Evolutionary conservation across 1,140 invertebrate genomes (phyloP).

Genomic region (Leptinotarsa texana): DNA sequence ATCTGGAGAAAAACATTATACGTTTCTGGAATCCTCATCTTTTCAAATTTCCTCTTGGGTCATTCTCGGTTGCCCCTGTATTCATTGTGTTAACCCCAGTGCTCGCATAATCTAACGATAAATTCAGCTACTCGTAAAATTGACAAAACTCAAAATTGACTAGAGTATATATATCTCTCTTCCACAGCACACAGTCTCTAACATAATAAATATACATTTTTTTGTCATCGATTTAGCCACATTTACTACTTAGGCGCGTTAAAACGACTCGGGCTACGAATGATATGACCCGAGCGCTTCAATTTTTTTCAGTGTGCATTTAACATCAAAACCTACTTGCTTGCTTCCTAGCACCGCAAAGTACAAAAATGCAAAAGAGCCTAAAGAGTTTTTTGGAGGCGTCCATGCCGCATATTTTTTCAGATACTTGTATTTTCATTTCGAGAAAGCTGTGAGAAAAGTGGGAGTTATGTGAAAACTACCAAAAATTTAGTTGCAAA

Average conservation of each 20-base stretch:
- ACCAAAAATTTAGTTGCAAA: no score
- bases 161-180: conserved; percentile 49
- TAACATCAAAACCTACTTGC: conserved; percentile 45
- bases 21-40: no score
- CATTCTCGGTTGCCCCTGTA: not conserved
- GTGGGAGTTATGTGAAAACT: no score
- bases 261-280: conserved; percentile 1
- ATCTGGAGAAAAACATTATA: no score
- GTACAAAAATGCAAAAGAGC: conserved; percentile 35
- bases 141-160: conserved; percentile 57
- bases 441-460: not conserved
- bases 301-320: conserved; percentile 44
- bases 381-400: not conserved
- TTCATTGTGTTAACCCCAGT: conserved; percentile 26
- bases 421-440: not conserved
- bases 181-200: conserved; percentile 48
- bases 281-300: conserved; percentile 33
- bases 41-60: not conserved
- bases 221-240: conserved; percentile 46
- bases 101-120: conserved; percentile 29
- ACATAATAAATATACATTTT: conserved; percentile 41
- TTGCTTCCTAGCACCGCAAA: conserved; percentile 47
- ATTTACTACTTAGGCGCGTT: conserved; percentile 50
- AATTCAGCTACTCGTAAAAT: conserved; percentile 50
- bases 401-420: not conserved